phyloP scores from a whole-genome alignment of 1,140 invertebrate species.

The Lepidurus packardi region DNA sequence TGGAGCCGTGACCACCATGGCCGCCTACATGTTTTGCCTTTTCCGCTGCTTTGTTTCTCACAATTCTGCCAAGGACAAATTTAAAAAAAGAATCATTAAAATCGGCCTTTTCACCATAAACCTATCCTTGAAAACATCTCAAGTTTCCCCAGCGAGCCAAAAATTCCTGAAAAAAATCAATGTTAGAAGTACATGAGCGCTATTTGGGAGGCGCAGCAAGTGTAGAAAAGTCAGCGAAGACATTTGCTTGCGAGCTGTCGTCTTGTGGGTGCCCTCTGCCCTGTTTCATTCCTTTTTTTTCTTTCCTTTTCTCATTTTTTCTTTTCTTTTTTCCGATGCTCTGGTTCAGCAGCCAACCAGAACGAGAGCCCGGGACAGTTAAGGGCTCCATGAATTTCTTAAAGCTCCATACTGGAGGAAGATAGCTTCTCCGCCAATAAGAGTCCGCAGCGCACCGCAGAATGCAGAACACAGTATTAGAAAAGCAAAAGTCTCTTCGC shows the following conservation, averaged over 20 bases:
- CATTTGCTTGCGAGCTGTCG: slow-evolving; percentile 20
- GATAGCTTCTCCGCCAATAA: slow-evolving; percentile 21
- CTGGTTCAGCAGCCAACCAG: slow-evolving; percentile 19
- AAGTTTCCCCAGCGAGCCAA: not conserved
- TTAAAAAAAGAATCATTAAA: slow-evolving; percentile 27
- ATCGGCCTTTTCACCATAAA: not conserved
- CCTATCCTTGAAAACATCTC: not conserved
- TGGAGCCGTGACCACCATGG: slow-evolving; percentile 50
- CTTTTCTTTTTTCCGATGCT: slow-evolving; percentile 14
- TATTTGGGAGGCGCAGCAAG: not conserved
- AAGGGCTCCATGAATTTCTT: slow-evolving; percentile 26
- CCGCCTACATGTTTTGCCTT: slow-evolving; percentile 87
- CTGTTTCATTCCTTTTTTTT: slow-evolving; percentile 11
- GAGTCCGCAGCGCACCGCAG: not conserved
- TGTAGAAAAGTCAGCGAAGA: slow-evolving; percentile 14
- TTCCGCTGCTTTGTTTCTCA: slow-evolving; percentile 91
- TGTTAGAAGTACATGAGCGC: not conserved
- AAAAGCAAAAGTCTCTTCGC: slow-evolving; percentile 5
- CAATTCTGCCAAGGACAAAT: slow-evolving; percentile 65
- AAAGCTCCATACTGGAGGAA: slow-evolving; percentile 6
- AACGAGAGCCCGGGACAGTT: not conserved
- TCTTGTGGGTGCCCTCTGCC: not conserved
- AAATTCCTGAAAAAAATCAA: not conserved
- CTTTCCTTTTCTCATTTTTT: not conserved
- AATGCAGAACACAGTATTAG: not conserved